Conservation (phyloP, 2,888 invertebrate species). For the Corbicula japonica region DNA sequence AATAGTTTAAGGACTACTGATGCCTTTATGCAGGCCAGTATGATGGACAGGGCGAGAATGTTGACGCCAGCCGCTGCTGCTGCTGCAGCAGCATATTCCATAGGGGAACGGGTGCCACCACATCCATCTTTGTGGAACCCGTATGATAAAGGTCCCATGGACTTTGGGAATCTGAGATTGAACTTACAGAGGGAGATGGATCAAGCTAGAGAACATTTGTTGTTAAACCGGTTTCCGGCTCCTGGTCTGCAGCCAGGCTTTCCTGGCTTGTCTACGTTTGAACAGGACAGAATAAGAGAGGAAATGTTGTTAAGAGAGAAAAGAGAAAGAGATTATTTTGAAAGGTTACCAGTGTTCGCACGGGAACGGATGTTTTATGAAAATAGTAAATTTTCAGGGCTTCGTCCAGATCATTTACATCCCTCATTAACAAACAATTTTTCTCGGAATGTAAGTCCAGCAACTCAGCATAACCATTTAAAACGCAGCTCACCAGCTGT, state of each 20-base stretch:
- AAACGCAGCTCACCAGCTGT: conserved; percentile 80
- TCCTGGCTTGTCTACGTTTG: conserved; percentile 64
- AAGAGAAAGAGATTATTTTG: conserved; percentile 75
- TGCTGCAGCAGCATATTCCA: conserved; percentile 29
- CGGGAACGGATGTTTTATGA: conserved; percentile 72
- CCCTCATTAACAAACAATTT: conserved; percentile 63
- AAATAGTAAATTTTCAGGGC: conserved; percentile 62
- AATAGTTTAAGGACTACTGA: conserved; percentile 55
- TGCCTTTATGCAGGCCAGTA: conserved; percentile 62
- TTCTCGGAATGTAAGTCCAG: conserved; percentile 77
- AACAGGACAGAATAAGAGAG: conserved; percentile 76
- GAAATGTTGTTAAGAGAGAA: conserved; percentile 76
- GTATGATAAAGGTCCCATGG: conserved; percentile 74
- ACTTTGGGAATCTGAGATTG: conserved; percentile 70
- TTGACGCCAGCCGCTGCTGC: conserved; percentile 67
- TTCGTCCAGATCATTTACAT: conserved; percentile 68
- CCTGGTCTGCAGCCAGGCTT: conserved; percentile 54
- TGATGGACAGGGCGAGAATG: conserved; percentile 77
- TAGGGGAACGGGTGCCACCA: conserved; percentile 72
- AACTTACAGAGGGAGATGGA: conserved; percentile 74
- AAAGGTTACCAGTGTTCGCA: conserved; percentile 75
- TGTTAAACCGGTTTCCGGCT: conserved; percentile 69
- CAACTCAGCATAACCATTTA: conserved; percentile 72
- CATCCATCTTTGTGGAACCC: conserved; percentile 78
- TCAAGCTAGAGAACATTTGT: conserved; percentile 74